These are phyloP conservation scores for Drosophila macrospina DNA, from an alignment of 2,888 invertebrate genomes.

Conservation along the genomic window DNA sequence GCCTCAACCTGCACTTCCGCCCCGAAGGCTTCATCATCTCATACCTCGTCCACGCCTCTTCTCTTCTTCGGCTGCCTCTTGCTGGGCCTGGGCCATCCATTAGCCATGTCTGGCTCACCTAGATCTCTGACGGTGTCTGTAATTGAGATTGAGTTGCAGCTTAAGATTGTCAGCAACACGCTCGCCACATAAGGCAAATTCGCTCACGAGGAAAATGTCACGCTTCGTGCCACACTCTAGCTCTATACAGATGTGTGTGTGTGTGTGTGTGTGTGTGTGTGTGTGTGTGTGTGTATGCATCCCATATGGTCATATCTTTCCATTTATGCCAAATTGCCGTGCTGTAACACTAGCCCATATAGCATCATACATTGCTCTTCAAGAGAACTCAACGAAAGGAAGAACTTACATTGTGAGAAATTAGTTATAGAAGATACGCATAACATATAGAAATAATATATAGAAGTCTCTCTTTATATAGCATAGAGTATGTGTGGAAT, in stretches of 20 bases:
- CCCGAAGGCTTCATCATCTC: conserved; percentile 3
- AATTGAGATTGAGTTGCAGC: conserved; percentile 42
- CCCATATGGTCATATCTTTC: conserved; percentile 34
- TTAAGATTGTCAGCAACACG: conserved; percentile 38
- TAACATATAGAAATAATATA: not conserved
- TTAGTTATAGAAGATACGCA: not conserved
- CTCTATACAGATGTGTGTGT: not conserved
- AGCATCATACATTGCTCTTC: conserved; percentile 35
- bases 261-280: not conserved
- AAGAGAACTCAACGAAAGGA: conserved; percentile 11
- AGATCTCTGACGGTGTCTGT: conserved; percentile 38
- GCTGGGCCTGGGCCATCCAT: conserved; percentile 1
- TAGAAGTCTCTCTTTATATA: too few relatives aligned
- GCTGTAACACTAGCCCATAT: conserved; percentile 55
- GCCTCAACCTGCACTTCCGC: conserved; percentile 5
- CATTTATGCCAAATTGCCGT: conserved; percentile 23
- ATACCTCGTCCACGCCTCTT: not conserved
- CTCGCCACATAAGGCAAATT: conserved; percentile 39
- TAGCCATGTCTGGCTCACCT: conserved; percentile 15
- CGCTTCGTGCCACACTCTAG: conserved; percentile 40
- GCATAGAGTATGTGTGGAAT: not conserved
- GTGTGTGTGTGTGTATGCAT: conserved; percentile 1
- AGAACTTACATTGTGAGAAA: not conserved
- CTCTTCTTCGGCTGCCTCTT: not conserved
- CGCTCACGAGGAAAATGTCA: conserved; percentile 57